Evolutionary conservation across 2,888 invertebrate species (phyloP).

Genomic region (Acleris literana): DNA sequence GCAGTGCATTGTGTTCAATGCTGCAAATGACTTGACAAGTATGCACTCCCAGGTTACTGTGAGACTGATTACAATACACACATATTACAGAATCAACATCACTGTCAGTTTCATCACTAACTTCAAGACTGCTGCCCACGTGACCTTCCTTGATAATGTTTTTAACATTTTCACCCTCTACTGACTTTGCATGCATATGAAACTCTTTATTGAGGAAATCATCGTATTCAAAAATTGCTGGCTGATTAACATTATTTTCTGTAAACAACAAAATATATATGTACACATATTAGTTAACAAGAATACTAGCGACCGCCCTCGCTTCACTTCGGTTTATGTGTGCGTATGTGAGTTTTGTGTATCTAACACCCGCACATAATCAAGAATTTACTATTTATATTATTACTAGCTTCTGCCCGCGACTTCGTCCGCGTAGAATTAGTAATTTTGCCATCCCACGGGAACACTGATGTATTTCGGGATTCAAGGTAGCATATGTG

Average conservation of each 20-base stretch:
- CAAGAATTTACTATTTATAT: too few species aligned
- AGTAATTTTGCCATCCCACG: too few species aligned
- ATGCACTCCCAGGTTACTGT: constrained; percentile 67
- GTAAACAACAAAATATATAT: constrained; percentile 34
- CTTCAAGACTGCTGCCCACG: constrained; percentile 53
- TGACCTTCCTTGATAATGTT: constrained; percentile 58
- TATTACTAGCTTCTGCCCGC: too few species aligned
- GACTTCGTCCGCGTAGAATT: too few species aligned
- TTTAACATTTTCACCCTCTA: constrained; percentile 70
- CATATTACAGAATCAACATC: constrained; percentile 78
- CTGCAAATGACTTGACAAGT: constrained; percentile 73
- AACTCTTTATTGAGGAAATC: constrained; percentile 71
- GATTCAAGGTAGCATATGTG: too few species aligned
- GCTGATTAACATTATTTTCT: constrained; percentile 64
- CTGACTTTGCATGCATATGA: constrained; percentile 65
- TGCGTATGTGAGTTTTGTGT: too few species aligned
- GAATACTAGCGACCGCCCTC: not conserved
- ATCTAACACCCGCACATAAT: too few species aligned
- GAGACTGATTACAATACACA: constrained; percentile 71
- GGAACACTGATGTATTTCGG: too few species aligned
- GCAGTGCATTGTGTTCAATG: constrained; percentile 69
- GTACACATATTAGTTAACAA: not conserved
- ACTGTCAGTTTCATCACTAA: constrained; percentile 78
- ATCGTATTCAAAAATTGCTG: constrained; percentile 62
- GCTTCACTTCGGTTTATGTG: too few species aligned